Evolutionary conservation across 2,113 vertebrate genomes (phyloP).

Genomic region (Paracanthobrama guichenoti): DNA sequence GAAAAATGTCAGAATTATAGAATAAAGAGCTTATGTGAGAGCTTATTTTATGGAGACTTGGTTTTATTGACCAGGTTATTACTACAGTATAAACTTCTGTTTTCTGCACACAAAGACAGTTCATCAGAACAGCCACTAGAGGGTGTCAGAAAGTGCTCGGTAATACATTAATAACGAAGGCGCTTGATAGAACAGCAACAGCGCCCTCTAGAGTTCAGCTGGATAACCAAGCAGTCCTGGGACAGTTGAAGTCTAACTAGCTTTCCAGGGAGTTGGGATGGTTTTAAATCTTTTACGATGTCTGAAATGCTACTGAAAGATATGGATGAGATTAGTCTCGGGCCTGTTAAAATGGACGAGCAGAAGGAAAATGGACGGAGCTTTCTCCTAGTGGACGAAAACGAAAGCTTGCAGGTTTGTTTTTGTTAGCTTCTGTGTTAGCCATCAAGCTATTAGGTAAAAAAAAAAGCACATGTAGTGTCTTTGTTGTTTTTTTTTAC

Average conservation of each 20-base stretch:
- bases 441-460: constrained; percentile 20
- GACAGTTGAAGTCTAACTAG: constrained; percentile 14
- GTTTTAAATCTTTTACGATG: constrained; percentile 58
- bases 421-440: constrained; percentile 31
- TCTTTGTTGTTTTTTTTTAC: background rate
- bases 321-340: constrained; percentile 67
- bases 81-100: background rate
- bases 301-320: constrained; percentile 74
- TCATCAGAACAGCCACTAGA: background rate
- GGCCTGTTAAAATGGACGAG: constrained; percentile 47
- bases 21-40: background rate
- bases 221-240: background rate
- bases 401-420: constrained; percentile 79
- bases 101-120: background rate
- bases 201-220: background rate
- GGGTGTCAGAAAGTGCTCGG: background rate
- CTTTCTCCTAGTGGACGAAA: constrained; percentile 80
- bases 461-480: background rate
- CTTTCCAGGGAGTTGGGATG: constrained; percentile 17
- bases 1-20: background rate
- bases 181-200: constrained; percentile 4
- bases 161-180: background rate
- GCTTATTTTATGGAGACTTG: background rate
- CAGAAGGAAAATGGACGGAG: constrained; percentile 56
- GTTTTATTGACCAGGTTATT: background rate